A percentile compares a stretch with the other conserved stretches of the same genome.
These are phyloP conservation scores for Hoplias malabaricus DNA, from an alignment of 2,113 vertebrate species.

Conservation along the genomic window DNA sequence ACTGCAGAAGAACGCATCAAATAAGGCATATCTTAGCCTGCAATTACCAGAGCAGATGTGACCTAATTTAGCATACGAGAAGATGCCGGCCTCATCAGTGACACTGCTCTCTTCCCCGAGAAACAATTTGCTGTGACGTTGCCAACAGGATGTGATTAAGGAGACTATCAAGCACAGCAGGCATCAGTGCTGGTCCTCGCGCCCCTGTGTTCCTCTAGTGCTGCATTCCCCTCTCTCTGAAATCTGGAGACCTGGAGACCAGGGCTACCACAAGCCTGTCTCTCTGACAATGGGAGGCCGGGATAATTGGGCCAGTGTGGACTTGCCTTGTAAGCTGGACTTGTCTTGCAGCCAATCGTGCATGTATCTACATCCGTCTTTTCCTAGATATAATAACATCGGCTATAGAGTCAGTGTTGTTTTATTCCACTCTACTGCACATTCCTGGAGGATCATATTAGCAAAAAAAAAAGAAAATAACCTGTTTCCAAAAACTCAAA, in stretches of 20 bases:
- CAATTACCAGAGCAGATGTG: slow-evolving; percentile 8
- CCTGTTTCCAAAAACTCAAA: too few relatives aligned
- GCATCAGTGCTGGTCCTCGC: slow-evolving; percentile 19
- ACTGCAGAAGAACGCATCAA: slow-evolving; percentile 7
- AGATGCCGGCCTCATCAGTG: neutral
- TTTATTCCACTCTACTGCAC: neutral
- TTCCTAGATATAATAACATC: neutral
- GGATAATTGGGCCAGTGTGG: slow-evolving; percentile 33
- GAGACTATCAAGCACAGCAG: slow-evolving; percentile 38
- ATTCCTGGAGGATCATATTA: neutral
- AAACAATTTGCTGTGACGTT: slow-evolving; percentile 31
- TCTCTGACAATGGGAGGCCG: slow-evolving; percentile 35
- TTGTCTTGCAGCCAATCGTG: neutral
- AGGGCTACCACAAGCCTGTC: slow-evolving; percentile 26
- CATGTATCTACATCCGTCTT: neutral
- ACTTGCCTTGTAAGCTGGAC: neutral
- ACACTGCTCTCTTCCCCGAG: neutral
- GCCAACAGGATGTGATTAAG: slow-evolving; percentile 47
- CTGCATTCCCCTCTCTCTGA: slow-evolving; percentile 5
- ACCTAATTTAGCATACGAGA: slow-evolving; percentile 14
- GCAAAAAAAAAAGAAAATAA: too few relatives aligned
- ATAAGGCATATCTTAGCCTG: slow-evolving; percentile 10
- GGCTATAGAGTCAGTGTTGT: neutral
- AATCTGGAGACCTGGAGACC: slow-evolving; percentile 21
- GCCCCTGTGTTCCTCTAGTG: slow-evolving; percentile 23